These are phyloP conservation scores for Drosophila formosana DNA, from an alignment of 2,888 invertebrate species.

Conservation along the genomic window DNA sequence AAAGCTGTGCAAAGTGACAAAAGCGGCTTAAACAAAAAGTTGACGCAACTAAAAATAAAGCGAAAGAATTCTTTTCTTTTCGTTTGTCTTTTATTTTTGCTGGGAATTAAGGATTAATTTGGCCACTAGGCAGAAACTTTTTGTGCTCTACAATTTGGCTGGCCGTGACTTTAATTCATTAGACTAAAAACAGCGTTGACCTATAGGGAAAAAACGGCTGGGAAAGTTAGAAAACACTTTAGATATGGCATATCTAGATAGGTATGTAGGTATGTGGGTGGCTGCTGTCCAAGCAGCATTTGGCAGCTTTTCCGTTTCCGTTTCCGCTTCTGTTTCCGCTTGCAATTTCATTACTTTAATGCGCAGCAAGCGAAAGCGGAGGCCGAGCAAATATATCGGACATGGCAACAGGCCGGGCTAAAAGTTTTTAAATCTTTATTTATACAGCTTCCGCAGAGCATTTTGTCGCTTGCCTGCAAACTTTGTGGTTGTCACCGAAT, in stretches of 20 bases:
- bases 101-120: conserved; percentile 4
- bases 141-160: conserved; percentile 26
- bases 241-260: not conserved
- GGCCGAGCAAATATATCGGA: conserved; percentile 23
- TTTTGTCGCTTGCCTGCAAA: conserved; percentile 57
- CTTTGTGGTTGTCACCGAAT: conserved; percentile 45
- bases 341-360: conserved; percentile 73
- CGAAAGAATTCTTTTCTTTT: conserved; percentile 13
- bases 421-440: conserved; percentile 78
- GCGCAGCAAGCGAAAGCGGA: conserved; percentile 18
- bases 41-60: not conserved
- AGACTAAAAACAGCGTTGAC: not conserved
- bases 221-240: not conserved
- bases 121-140: conserved; percentile 37
- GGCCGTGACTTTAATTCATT: conserved; percentile 37
- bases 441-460: conserved; percentile 72
- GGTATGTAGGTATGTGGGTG: not conserved
- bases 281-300: conserved; percentile 47
- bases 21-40: conserved; percentile 23
- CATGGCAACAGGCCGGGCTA: conserved; percentile 24
- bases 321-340: conserved; percentile 54
- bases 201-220: not conserved
- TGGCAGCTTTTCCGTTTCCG: conserved; percentile 45
- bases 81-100: conserved; percentile 10
- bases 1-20: conserved; percentile 9